These are phyloP conservation scores for Triops cancriformis DNA, from an alignment of 1,140 invertebrate species.

Conservation along the genomic window DNA sequence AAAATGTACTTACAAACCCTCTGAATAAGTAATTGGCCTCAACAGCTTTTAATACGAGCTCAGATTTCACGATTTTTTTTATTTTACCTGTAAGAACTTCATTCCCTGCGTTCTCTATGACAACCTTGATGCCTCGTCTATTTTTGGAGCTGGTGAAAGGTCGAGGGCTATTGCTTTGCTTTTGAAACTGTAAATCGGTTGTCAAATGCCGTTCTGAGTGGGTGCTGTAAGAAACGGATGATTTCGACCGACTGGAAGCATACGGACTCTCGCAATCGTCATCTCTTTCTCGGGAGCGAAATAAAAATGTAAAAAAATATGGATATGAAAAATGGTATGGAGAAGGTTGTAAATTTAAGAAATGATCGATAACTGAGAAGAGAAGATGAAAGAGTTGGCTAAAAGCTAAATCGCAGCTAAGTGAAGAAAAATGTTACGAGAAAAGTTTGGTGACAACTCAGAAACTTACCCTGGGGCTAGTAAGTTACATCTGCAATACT, in stretches of 20 bases:
- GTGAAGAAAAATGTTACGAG: no score
- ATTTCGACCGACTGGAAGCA: background rate
- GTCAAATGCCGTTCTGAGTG: background rate
- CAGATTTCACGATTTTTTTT: background rate
- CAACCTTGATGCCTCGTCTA: slow-evolving; percentile 6
- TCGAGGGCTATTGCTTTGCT: background rate
- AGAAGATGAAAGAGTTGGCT: no score
- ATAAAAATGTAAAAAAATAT: background rate
- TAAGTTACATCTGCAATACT: slow-evolving; percentile 37
- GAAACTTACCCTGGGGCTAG: background rate
- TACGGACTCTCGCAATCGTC: background rate
- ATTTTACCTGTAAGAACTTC: background rate
- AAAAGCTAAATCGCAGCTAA: no score
- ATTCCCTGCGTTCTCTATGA: background rate
- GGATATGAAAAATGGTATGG: no score
- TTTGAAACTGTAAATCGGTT: background rate
- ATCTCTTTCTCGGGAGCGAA: background rate
- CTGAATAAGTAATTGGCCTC: background rate
- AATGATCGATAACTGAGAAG: no score
- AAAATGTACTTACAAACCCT: background rate
- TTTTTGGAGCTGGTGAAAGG: background rate
- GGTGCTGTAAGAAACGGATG: background rate
- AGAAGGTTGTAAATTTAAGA: no score
- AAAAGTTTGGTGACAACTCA: background rate
- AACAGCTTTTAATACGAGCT: background rate